Evolutionary conservation across 2,113 vertebrate genomes (phyloP).

Genomic region (Coryphaenoides rupestris): DNA sequence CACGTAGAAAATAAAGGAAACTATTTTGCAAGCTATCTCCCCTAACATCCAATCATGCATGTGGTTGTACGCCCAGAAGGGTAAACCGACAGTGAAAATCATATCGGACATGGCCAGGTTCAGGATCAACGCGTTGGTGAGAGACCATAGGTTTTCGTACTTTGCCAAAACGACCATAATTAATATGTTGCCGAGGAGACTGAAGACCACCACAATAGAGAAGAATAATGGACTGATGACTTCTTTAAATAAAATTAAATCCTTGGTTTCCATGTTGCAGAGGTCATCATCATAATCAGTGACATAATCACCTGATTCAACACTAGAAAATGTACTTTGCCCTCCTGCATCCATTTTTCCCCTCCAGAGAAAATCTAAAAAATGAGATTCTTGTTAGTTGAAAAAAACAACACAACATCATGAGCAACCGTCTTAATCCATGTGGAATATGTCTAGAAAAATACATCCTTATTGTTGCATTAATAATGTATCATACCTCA

Average conservation of each 20-base stretch:
- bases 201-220: constrained; percentile 74
- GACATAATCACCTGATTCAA: background rate
- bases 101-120: constrained; percentile 89
- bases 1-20: constrained; percentile 77
- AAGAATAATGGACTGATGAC: constrained; percentile 71
- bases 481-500: too few species aligned
- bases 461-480: too few species aligned
- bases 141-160: constrained; percentile 81
- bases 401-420: background rate
- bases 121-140: constrained; percentile 85
- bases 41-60: constrained; percentile 78
- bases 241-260: constrained; percentile 42
- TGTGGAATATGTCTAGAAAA: too few species aligned
- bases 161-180: constrained; percentile 82
- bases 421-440: too few species aligned
- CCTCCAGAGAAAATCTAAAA: background rate
- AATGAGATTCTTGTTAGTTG: background rate
- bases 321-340: background rate
- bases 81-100: constrained; percentile 80
- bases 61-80: constrained; percentile 77
- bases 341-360: constrained; percentile 21
- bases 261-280: constrained; percentile 62
- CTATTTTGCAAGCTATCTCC: constrained; percentile 73
- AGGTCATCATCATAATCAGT: background rate
- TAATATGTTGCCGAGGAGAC: constrained; percentile 83